phyloP scores from a whole-genome alignment of 2,797 vertebrate species.

The Sebastes cheni region DNA sequence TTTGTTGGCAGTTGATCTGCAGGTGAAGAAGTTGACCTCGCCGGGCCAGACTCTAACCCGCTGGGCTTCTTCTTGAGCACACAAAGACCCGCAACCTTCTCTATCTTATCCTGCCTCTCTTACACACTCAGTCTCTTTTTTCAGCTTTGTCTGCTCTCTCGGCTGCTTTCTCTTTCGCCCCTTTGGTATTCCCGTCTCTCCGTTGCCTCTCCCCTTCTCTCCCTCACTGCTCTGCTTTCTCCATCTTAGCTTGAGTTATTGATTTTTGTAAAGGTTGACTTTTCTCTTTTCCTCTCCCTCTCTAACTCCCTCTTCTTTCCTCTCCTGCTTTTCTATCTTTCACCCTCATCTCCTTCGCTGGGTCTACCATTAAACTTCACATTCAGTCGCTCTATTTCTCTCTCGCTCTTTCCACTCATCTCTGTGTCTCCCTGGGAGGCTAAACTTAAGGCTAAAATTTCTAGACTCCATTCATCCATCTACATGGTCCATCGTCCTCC shows the following conservation, averaged over 20 bases:
- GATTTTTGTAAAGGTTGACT: slow-evolving; percentile 76
- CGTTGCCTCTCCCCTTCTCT: slow-evolving; percentile 29
- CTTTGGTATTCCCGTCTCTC: slow-evolving; percentile 50
- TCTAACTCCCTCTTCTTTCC: neutral
- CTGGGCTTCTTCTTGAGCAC: slow-evolving; percentile 42
- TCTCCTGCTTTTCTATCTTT: slow-evolving; percentile 18
- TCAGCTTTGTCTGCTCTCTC: slow-evolving; percentile 41
- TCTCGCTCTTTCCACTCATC: neutral
- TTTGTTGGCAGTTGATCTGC: slow-evolving; percentile 64
- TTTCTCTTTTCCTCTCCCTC: slow-evolving; percentile 19
- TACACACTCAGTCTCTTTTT: slow-evolving; percentile 45
- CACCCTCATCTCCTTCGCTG: slow-evolving; percentile 21
- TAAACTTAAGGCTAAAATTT: neutral
- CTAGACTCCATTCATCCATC: neutral
- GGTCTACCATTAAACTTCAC: slow-evolving; percentile 8
- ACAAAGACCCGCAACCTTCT: slow-evolving; percentile 55
- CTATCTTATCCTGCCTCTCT: slow-evolving; percentile 48
- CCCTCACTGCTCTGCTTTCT: slow-evolving; percentile 60
- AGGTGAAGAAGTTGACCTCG: slow-evolving; percentile 70
- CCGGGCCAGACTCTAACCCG: slow-evolving; percentile 44
- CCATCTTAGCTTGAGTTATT: slow-evolving; percentile 66
- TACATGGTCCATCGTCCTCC: neutral
- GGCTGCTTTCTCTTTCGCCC: slow-evolving; percentile 8
- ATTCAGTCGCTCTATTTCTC: slow-evolving; percentile 13
- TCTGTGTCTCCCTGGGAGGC: slow-evolving; percentile 2